Base-by-base conservation (phyloP, 2,797 vertebrate species). In the Halcyon badia region DNA sequence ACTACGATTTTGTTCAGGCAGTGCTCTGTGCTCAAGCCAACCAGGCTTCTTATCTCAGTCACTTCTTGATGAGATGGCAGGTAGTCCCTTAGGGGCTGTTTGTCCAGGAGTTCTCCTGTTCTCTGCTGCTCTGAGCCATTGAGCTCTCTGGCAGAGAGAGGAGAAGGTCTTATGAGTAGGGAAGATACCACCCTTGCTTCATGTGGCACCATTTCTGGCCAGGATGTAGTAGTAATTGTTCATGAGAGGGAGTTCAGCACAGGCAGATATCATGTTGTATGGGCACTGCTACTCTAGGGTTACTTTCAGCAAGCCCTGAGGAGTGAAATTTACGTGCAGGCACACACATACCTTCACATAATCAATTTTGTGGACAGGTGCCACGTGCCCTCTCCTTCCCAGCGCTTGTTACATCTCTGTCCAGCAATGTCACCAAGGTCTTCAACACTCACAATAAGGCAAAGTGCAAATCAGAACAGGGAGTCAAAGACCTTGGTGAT, bases 401-500 rank as follows among this genome's bases (percentile, higher is more conserved):
- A 46, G 18, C 15, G 2, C 24, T 77, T 54, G 39, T 60, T 92
- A 37, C 73, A 42, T 95, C 44, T 91, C 61, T 90, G 87, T 86
- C 61, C 89, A 94, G 57, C 37, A 22, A 31, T 83, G 72, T 87
- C 77, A 86, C 37, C 33, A 69, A 81, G 57, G 91, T 90, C 89
- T 89, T 89, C 54, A 79, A 13, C 30, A 6, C 51, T 69, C 24
- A 6, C 11, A 60, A 77, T 93, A 83, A 92, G 52, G 68, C 41
- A 75, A 37, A 89, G 62, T 39, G n/a, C 61, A 94, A 69, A 83
- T 68, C 48, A 42, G 94, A 89, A n/a, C 72, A 72, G 31, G 28
- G 44, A 91, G 66, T 91, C 89, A 80, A 73, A 94, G 95, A 70
- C 94, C 77, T 87, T 77, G 33, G 35, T 58, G 70, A 21, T 3